Percentiles rank a stretch among this genome's conserved stretches.
Evolutionary conservation across 2,888 invertebrate genomes (phyloP).

Genomic region (Cyrtodaria siliqua): DNA sequence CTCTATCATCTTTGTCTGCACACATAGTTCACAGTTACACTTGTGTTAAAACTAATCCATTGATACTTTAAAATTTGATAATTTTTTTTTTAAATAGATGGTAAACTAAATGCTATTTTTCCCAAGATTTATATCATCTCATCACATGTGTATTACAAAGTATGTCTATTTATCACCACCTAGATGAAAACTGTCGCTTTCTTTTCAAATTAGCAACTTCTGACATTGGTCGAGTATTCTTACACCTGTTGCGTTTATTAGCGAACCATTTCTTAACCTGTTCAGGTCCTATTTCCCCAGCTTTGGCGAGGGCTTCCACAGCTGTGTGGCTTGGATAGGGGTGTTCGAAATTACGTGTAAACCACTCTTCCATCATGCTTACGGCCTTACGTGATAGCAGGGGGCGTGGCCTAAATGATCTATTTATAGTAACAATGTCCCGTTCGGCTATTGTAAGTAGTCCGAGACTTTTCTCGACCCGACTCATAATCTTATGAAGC

Average conservation of each 20-base stretch:
- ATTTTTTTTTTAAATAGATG: too few species aligned
- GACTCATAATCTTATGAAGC: conserved; percentile 65
- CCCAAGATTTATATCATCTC: too few species aligned
- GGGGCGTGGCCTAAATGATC: conserved; percentile 54
- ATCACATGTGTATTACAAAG: too few species aligned
- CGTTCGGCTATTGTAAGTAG: conserved; percentile 49
- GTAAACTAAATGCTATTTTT: too few species aligned
- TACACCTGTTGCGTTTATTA: conserved; percentile 76
- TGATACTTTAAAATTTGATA: too few species aligned
- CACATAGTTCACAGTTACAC: too few species aligned
- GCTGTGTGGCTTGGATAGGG: conserved; percentile 73
- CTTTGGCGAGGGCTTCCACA: conserved; percentile 64
- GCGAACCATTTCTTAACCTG: conserved; percentile 82
- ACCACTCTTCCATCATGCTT: conserved; percentile 74
- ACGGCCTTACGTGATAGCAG: conserved; percentile 66
- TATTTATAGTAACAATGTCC: conserved; percentile 30
- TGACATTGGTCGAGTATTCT: conserved; percentile 68
- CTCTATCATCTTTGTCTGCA: too few species aligned
- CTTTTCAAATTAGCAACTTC: conserved; percentile 63
- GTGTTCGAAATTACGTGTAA: conserved; percentile 71
- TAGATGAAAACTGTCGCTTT: conserved; percentile 57
- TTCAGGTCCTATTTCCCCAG: conserved; percentile 67
- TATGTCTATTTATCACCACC: conserved; percentile 38
- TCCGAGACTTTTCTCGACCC: conserved; percentile 62
- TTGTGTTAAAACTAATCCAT: too few species aligned